These are phyloP conservation scores for Setophaga coronata DNA, from an alignment of 2,113 vertebrate genomes.

Conservation along the genomic window DNA sequence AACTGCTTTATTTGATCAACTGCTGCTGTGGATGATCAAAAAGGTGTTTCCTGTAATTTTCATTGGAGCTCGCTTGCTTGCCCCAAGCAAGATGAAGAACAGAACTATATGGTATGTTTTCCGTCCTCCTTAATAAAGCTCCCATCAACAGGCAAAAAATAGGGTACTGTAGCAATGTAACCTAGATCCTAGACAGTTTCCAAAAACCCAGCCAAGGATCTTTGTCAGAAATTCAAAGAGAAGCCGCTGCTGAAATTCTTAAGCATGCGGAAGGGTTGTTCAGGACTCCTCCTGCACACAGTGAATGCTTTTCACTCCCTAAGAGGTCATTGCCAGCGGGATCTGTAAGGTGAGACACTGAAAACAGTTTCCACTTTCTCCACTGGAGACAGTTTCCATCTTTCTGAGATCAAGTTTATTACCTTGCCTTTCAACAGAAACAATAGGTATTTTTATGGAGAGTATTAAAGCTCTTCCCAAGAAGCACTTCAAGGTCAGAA, in stretches of 20 bases:
- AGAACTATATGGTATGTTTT: neutral
- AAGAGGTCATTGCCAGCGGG: neutral
- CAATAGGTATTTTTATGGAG: neutral
- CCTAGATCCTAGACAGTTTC: slow-evolving; percentile 25
- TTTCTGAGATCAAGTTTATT: neutral
- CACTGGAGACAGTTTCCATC: neutral
- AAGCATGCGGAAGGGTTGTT: slow-evolving; percentile 5
- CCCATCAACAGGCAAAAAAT: neutral
- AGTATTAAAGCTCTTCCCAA: neutral
- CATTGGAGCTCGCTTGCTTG: neutral
- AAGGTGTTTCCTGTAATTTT: neutral
- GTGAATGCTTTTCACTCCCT: neutral
- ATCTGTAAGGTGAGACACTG: neutral
- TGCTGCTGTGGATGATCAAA: neutral
- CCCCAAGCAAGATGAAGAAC: neutral
- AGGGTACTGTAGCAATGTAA: neutral
- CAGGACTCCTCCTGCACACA: neutral
- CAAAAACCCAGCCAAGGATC: slow-evolving; percentile 25
- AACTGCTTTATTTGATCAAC: slow-evolving; percentile 2
- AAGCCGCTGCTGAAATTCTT: slow-evolving; percentile 49
- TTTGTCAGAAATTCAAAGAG: slow-evolving; percentile 23
- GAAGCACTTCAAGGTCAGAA: neutral
- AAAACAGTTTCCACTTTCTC: neutral
- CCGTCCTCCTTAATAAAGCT: neutral
- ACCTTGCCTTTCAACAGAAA: neutral